A percentile compares a stretch with the other conserved stretches of the same genome.
These are phyloP conservation scores for Lontra canadensis DNA, from an alignment of 2,113 vertebrate species.

Conservation along the genomic window DNA sequence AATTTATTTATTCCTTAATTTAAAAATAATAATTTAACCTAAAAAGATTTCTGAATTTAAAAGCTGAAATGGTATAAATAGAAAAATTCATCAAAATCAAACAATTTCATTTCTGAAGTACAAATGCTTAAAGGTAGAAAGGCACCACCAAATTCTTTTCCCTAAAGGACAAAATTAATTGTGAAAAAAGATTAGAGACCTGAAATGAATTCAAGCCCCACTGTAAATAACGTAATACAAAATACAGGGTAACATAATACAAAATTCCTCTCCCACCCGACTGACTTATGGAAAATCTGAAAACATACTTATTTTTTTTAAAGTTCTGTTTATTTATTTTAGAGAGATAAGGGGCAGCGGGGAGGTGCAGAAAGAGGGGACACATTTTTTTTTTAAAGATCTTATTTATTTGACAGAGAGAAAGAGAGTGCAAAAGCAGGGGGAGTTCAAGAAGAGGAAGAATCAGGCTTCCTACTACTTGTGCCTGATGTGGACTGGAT, in stretches of 20 bases:
- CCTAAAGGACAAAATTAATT: slow-evolving; percentile 26
- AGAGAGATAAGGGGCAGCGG: background rate
- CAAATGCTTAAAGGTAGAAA: background rate
- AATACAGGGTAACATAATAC: background rate
- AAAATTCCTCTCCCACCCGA: background rate
- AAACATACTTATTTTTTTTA: background rate
- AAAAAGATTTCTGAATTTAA: slow-evolving; percentile 6
- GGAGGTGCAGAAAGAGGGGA: background rate
- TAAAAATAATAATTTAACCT: slow-evolving; percentile 23
- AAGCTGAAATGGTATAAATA: slow-evolving; percentile 4
- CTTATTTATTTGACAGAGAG: background rate
- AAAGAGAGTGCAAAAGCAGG: background rate
- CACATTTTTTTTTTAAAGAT: background rate
- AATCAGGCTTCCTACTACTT: background rate
- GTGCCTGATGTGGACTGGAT: background rate
- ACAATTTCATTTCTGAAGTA: slow-evolving; percentile 15
- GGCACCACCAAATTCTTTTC: slow-evolving; percentile 14
- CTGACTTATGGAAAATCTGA: background rate
- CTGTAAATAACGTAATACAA: slow-evolving; percentile 9
- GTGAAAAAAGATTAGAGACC: background rate
- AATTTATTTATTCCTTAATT: background rate
- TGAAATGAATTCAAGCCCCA: background rate
- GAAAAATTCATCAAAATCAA: slow-evolving; percentile 9
- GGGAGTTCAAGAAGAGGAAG: background rate
- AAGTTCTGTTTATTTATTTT: background rate